Evolutionary conservation across 2,888 invertebrate species (phyloP), one percentile per base, ranked within the genome.

Genomic region (Cheilosia impressa): DNA sequence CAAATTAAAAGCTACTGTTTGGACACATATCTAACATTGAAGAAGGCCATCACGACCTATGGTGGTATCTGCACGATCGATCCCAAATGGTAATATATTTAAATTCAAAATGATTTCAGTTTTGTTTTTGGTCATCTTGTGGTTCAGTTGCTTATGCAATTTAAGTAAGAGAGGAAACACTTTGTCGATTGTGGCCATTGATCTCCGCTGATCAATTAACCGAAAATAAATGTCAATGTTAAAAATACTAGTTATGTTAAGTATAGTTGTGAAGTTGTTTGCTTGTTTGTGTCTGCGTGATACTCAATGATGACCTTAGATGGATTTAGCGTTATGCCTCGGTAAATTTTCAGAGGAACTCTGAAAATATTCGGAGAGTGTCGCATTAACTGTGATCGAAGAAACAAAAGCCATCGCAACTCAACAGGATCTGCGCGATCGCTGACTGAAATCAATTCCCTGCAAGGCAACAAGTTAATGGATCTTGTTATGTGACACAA

Each of bases 1-100:
- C 45, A n/a, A 7, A 17, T 47, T 47, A 7, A 47, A 47, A 47
- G 45, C 45, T 47, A 47, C 45, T 47, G 45, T 47, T 47, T 47
- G 19, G 17, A 17, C 5, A 4, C 17, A 31, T 9, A 31, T 19
- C 17, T n/a, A 9, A 17, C 5, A 9, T 19, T n/a, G n/a, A 17
- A 47, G 17, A 47, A 47, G 45, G 45, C 17, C 45, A 17, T 9
- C 7, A 17, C 17, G 31, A 31, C 9, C 45, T 47, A n/a, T n/a
- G 45, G 38, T 38, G 38, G 4, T 47, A 47, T 47, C 45, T 38
- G 17, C 6, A n/a, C 7, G 45, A 17, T 0, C 17, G n/a, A 47
- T 47, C 9, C 13, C 0, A 38, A 13, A 38, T 38, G 38, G 38
- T 38, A 38, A 47, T 17, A 47, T n/a, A n/a, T 47, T 19, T 47